Conservation (phyloP, 2,113 vertebrate genomes). For the Apteryx owenii region DNA sequence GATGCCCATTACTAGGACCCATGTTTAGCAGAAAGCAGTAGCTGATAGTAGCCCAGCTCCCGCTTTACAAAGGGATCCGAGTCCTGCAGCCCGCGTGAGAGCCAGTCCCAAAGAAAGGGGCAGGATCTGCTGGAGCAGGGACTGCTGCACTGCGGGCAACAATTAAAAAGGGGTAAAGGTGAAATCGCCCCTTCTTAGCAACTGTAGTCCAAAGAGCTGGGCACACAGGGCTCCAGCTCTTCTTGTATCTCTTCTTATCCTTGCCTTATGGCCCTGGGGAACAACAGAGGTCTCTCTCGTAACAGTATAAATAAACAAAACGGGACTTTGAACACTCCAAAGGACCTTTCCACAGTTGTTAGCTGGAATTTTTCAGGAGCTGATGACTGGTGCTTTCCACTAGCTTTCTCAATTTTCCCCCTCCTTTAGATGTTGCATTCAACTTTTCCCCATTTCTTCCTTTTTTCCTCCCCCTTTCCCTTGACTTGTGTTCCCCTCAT, state of each 20-base stretch:
- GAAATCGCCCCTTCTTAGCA: background rate
- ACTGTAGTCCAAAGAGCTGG: background rate
- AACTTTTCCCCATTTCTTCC: background rate
- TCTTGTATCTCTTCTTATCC: background rate
- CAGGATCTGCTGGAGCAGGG: background rate
- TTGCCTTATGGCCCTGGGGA: background rate
- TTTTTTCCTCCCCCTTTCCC: too few species aligned
- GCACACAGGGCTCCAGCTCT: background rate
- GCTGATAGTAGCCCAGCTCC: background rate
- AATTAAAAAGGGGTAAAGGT: background rate
- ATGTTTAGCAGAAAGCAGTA: background rate
- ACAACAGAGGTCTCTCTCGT: background rate
- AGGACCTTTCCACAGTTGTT: too few species aligned
- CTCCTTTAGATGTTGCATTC: background rate
- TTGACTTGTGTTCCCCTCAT: background rate
- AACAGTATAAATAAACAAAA: background rate
- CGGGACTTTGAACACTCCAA: background rate
- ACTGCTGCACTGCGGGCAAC: background rate
- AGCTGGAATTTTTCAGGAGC: background rate
- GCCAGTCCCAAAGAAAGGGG: background rate
- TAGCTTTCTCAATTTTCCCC: background rate
- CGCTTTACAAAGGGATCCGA: background rate
- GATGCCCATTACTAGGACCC: background rate
- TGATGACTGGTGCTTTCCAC: background rate
- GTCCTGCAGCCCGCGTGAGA: background rate